phyloP scores from a whole-genome alignment of 2,888 invertebrate genomes.

The Pachliopta kotzebuea region DNA sequence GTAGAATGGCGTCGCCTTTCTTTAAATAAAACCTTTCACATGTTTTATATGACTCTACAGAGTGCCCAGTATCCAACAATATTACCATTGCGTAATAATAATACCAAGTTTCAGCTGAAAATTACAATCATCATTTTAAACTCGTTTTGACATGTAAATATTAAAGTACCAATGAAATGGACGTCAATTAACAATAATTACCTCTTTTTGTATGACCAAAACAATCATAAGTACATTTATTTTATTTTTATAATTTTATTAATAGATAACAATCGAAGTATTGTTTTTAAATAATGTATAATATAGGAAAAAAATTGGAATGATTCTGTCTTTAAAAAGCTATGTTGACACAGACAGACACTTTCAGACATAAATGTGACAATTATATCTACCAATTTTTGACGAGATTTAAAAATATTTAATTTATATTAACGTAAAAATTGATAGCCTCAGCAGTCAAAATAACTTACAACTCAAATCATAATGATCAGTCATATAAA shows the following conservation, averaged over 20 bases:
- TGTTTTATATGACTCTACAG: conserved; percentile 67
- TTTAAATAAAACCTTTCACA: conserved; percentile 78
- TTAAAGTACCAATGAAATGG: not conserved
- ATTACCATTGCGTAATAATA: conserved; percentile 79
- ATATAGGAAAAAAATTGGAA: too few relatives aligned
- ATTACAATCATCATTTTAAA: not conserved
- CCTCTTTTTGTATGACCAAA: not conserved
- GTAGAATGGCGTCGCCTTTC: conserved; percentile 68
- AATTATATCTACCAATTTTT: too few relatives aligned
- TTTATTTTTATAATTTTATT: too few relatives aligned
- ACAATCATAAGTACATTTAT: too few relatives aligned
- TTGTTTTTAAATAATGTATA: too few relatives aligned
- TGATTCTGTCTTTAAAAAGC: too few relatives aligned
- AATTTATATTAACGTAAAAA: not conserved
- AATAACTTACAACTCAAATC: conserved; percentile 52
- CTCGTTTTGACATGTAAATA: not conserved
- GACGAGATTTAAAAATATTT: not conserved
- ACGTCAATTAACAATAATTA: not conserved
- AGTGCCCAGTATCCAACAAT: conserved; percentile 81
- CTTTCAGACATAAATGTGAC: too few relatives aligned
- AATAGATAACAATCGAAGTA: too few relatives aligned
- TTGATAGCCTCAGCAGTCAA: not conserved
- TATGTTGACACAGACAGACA: too few relatives aligned
- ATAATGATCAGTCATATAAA: conserved; percentile 53
- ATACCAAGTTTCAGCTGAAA: conserved; percentile 79